phyloP scores from a whole-genome alignment of 2,888 invertebrate species.

The Aspidapion aeneum region DNA sequence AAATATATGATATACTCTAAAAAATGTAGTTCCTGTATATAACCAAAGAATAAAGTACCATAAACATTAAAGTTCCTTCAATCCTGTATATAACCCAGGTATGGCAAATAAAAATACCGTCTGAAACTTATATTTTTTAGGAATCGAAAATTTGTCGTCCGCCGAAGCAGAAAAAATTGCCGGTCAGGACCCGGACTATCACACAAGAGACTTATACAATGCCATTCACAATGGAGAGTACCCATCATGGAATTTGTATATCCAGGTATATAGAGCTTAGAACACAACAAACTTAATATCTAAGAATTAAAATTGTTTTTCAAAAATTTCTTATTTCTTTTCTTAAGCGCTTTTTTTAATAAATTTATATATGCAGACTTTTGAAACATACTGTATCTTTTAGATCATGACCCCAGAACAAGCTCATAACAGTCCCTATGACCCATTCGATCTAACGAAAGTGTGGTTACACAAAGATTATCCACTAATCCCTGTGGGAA shows the following conservation, averaged over 20 bases:
- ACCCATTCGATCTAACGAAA: slow-evolving; percentile 93
- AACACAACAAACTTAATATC: no score
- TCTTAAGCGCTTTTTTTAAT: no score
- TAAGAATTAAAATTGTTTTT: no score
- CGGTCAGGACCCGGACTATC: slow-evolving; percentile 84
- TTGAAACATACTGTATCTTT: background rate
- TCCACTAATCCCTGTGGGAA: slow-evolving; percentile 85
- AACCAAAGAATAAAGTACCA: background rate
- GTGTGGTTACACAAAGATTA: slow-evolving; percentile 87
- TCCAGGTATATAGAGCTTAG: slow-evolving; percentile 59
- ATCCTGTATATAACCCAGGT: no score
- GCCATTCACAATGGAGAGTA: slow-evolving; percentile 69
- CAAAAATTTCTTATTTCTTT: no score
- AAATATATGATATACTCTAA: no score
- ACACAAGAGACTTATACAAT: slow-evolving; percentile 84
- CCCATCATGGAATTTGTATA: slow-evolving; percentile 76
- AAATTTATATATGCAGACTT: no score
- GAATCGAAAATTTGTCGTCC: slow-evolving; percentile 71
- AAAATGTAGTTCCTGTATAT: background rate
- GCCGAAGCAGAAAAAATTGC: slow-evolving; percentile 66
- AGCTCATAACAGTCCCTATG: slow-evolving; percentile 72
- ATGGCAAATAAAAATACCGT: no score
- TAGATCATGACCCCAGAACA: slow-evolving; percentile 78
- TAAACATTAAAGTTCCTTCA: no score
- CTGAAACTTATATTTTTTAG: slow-evolving; percentile 18